Evolutionary conservation across 2,797 vertebrate genomes (phyloP).

Genomic region (Lophotriccus pileatus): DNA sequence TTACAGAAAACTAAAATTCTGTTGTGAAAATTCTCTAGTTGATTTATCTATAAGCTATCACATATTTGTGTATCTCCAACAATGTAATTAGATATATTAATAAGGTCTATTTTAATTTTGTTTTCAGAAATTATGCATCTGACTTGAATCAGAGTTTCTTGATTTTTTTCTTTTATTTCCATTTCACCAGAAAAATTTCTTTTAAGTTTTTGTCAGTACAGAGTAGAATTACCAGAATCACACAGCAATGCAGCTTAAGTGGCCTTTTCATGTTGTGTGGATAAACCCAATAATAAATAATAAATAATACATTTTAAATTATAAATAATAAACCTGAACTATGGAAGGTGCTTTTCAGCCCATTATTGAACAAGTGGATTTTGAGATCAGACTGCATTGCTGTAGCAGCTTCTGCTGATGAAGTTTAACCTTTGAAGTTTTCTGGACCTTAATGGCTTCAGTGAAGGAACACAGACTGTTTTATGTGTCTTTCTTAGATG

Average conservation of each 20-base stretch:
- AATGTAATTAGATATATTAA: neutral
- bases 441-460: neutral
- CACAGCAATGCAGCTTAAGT: neutral
- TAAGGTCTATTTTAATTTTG: neutral
- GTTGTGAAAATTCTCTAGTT: neutral
- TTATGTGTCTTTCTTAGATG: neutral
- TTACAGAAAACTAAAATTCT: neutral
- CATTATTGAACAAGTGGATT: neutral
- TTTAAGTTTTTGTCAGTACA: neutral
- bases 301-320: neutral
- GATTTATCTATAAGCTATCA: neutral
- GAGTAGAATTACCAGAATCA: neutral
- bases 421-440: neutral
- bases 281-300: neutral
- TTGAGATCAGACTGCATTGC: rapidly evolving
- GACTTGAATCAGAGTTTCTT: neutral
- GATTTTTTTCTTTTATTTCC: neutral
- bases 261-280: neutral
- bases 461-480: neutral
- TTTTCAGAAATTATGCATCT: neutral
- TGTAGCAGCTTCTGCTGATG: neutral
- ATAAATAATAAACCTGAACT: neutral
- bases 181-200: neutral
- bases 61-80: neutral
- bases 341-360: neutral